Conservation (phyloP, 64 coral and sea anemone species). For the Montipora sp. region DNA sequence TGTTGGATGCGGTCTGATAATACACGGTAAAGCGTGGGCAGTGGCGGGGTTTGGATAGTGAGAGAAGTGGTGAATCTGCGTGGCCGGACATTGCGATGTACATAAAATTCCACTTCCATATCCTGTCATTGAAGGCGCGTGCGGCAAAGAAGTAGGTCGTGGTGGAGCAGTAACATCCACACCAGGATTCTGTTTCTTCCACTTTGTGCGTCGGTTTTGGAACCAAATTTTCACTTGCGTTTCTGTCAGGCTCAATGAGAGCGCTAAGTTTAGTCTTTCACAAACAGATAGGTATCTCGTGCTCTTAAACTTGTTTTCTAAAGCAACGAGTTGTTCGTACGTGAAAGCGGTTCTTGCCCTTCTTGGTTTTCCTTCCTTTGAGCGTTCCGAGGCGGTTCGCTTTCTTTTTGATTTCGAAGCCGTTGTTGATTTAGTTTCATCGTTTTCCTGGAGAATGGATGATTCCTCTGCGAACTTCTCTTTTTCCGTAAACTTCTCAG, state of each 20-base stretch:
- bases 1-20: constrained; percentile 89
- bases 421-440: constrained; percentile 29
- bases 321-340: constrained; percentile 98
- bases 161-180: constrained; percentile 97
- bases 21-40: constrained; percentile 52
- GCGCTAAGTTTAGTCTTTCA: constrained; percentile 96
- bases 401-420: constrained; percentile 86
- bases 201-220: constrained; percentile 98
- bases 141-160: constrained; percentile 73
- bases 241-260: constrained; percentile 93
- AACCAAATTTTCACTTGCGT: constrained; percentile 99
- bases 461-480: constrained; percentile 50
- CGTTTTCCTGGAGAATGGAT: constrained; percentile 34
- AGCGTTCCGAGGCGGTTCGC: constrained; percentile 73
- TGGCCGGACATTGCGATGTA: constrained; percentile 79
- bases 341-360: constrained; percentile 98
- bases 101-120: constrained; percentile 83
- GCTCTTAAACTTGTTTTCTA: constrained; percentile 99
- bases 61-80: constrained; percentile 89
- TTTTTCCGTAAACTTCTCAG: constrained; percentile 37
- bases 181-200: constrained; percentile 99
- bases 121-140: constrained; percentile 66
- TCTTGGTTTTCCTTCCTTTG: constrained; percentile 96
- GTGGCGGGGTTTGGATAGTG: constrained; percentile 14
- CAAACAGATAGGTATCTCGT: constrained; percentile 99